These are phyloP conservation scores for Borostomias antarcticus DNA, from an alignment of 2,797 vertebrate species.

Conservation along the genomic window DNA sequence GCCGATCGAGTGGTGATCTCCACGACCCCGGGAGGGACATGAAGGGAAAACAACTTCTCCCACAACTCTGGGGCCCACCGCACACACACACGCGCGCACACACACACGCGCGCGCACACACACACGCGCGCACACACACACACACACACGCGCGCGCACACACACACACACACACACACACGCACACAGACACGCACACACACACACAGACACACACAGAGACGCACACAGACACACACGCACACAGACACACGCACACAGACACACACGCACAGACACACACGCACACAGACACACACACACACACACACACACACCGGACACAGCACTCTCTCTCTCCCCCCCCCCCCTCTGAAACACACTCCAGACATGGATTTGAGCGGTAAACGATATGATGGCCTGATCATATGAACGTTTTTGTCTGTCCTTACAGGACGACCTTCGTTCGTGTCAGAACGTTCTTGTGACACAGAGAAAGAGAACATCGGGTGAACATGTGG, in stretches of 20 bases:
- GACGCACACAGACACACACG: background rate
- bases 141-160: background rate
- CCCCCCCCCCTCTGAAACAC: too few species aligned
- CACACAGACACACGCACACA: background rate
- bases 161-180: background rate
- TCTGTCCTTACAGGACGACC: too few species aligned
- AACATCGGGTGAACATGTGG: too few species aligned
- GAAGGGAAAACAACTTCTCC: conserved; percentile 10
- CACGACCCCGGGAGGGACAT: conserved; percentile 8
- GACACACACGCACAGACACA: too few species aligned
- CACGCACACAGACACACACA: too few species aligned
- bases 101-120: background rate
- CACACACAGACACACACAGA: background rate
- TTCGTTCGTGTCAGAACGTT: too few species aligned
- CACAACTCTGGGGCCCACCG: background rate
- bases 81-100: background rate
- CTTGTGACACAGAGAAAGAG: too few species aligned
- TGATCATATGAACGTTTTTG: too few species aligned
- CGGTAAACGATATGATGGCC: too few species aligned
- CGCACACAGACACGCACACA: background rate
- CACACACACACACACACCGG: too few species aligned
- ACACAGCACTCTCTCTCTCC: too few species aligned
- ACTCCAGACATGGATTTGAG: too few species aligned
- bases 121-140: conserved; percentile 2
- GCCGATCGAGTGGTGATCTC: conserved; percentile 16